A percentile compares a stretch with the other conserved stretches of the same genome.
phyloP scores from a whole-genome alignment of 2,113 vertebrate genomes.

The sheep (Ovis aries) region DNA sequence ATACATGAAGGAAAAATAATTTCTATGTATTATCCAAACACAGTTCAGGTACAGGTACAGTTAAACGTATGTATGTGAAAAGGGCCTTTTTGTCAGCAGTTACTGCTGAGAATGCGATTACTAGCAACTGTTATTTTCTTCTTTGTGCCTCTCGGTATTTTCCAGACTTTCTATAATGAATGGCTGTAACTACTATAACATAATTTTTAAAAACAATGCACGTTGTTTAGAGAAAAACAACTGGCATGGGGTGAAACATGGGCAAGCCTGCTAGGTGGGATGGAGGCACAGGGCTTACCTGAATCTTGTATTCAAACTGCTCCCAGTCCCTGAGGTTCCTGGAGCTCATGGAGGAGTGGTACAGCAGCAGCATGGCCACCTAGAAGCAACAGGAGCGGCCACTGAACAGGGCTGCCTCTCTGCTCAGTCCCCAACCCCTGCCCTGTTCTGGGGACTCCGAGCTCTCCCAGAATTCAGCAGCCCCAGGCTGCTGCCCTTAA shows the following conservation, averaged over 20 bases:
- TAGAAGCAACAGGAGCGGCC: conserved; percentile 33
- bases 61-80: background rate
- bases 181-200: background rate
- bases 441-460: background rate
- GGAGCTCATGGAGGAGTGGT: conserved; percentile 86
- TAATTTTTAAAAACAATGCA: background rate
- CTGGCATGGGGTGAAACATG: background rate
- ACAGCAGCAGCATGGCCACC: conserved; percentile 85
- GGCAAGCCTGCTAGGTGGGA: background rate
- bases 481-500: background rate
- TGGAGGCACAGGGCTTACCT: conserved; percentile 79
- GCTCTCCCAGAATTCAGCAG: background rate
- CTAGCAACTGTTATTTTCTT: background rate
- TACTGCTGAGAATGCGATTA: background rate
- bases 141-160: background rate
- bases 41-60: background rate
- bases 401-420: background rate
- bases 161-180: background rate
- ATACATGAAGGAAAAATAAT: background rate
- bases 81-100: background rate
- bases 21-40: background rate
- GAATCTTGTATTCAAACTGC: conserved; percentile 82
- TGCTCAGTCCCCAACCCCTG: background rate
- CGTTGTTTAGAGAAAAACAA: background rate
- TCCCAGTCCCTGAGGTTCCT: conserved; percentile 78